Evolutionary conservation across 1,140 invertebrate species (phyloP), one percentile per base, ranked within the genome.

Genomic region (Lasioglossum baleicum): DNA sequence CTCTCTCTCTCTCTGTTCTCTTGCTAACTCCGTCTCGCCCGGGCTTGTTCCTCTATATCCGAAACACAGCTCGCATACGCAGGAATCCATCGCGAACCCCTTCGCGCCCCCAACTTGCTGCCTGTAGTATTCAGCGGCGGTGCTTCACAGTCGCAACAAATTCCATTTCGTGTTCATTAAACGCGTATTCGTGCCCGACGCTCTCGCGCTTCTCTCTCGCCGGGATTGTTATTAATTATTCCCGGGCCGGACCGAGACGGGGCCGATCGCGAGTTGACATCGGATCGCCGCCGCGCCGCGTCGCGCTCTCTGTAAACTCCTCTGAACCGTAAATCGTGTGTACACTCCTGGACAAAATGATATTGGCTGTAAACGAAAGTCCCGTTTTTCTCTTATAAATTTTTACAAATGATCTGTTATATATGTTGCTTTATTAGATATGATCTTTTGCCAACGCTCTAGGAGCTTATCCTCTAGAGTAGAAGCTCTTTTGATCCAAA

Each of bases 141-240:
- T 69, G 72, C 67, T 77, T 74, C 31, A 22, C 51, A 75, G 63
- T 79, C 69, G 53, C 76, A 60, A 60, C 65, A 44, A 87, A 85
- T 85, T 84, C 77, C 77, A 74, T 80, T 76, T 77, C 69, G 42
- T 63, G 81, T 87, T 88, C 79, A 81, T 88, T 85, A 83, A 85
- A 80, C 79, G 69, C 31, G 65, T 69, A 77, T 83, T 83, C 77
- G 83, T 66, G 73, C 58, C 26, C 40, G 42, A 60, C 42, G 44
- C 65, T 15, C 65, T 15, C 44, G n/a, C 66, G 51, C n/a, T 53
- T 48, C 53, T 44, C 20, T 48, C 53, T 44, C 20, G 71, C 26
- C 44, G 66, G 65, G 66, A 79, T 66, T 84, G 74, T 81, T 87
- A 81, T 81, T 76, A 83, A 87, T 84, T 85, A 83, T 83, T 67